These are phyloP conservation scores for Chaenogobius annularis DNA, from an alignment of 2,113 vertebrate species.

Conservation along the genomic window DNA sequence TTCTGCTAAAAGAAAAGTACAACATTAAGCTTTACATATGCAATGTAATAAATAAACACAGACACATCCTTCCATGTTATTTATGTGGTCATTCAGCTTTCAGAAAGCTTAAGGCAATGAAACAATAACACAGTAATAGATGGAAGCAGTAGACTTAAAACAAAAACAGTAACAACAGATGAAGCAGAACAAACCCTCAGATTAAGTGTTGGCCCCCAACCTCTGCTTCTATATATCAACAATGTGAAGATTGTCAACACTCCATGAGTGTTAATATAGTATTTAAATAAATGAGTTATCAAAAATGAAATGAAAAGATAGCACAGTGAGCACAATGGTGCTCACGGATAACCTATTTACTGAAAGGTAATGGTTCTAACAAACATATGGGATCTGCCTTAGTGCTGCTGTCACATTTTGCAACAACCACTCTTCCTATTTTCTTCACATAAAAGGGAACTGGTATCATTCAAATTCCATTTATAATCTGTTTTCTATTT, in stretches of 20 bases:
- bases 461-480: conserved; percentile 60
- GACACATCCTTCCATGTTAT: conserved; percentile 29
- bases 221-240: conserved; percentile 50
- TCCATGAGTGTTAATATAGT: conserved; percentile 42
- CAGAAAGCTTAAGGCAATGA: conserved; percentile 43
- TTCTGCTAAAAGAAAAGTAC: conserved; percentile 8
- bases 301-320: conserved; percentile 10
- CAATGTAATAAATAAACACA: conserved; percentile 40
- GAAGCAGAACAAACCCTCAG: conserved; percentile 44
- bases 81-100: conserved; percentile 52
- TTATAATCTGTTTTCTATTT: conserved; percentile 37
- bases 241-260: conserved; percentile 64
- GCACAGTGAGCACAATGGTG: not conserved
- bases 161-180: conserved; percentile 51
- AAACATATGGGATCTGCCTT: conserved; percentile 36
- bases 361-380: conserved; percentile 50
- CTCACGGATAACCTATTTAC: conserved; percentile 25
- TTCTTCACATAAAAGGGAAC: conserved; percentile 75
- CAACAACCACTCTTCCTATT: conserved; percentile 44
- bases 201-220: conserved; percentile 69
- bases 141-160: conserved; percentile 44
- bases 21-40: conserved; percentile 32
- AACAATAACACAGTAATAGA: conserved; percentile 38
- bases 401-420: conserved; percentile 48
- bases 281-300: conserved; percentile 11